These are phyloP conservation scores for Pionites leucogaster DNA, from an alignment of 2,113 vertebrate species.

Conservation along the genomic window DNA sequence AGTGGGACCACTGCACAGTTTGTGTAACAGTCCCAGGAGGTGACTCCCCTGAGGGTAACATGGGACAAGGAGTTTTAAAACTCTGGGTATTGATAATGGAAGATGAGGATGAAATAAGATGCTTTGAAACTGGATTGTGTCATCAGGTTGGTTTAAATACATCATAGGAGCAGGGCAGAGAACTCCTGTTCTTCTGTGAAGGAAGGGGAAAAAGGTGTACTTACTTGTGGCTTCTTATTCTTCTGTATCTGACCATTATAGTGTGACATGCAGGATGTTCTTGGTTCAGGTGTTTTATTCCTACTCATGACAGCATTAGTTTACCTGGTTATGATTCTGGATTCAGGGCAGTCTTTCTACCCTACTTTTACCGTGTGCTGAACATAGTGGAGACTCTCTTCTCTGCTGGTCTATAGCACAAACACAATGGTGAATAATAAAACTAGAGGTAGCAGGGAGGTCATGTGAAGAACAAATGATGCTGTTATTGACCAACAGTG, in stretches of 20 bases:
- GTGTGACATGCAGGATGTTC: no score
- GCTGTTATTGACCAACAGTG: background rate
- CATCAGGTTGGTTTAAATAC: background rate
- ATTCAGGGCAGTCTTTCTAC: background rate
- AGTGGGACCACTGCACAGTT: background rate
- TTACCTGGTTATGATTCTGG: background rate
- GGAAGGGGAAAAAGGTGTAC: background rate
- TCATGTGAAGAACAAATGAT: background rate
- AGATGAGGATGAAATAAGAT: background rate
- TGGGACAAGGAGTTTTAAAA: background rate
- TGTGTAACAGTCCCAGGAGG: background rate
- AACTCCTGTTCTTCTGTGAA: background rate
- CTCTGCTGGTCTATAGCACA: background rate
- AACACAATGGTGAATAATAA: accelerated
- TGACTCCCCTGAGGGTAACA: background rate
- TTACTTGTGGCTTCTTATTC: background rate
- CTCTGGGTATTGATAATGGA: accelerated
- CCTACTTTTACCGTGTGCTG: background rate
- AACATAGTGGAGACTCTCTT: background rate
- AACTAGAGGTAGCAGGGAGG: background rate
- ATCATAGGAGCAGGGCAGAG: background rate
- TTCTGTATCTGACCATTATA: accelerated
- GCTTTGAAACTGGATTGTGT: background rate
- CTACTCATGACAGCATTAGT: background rate
- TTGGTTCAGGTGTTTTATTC: background rate